Percentiles rank a stretch among this genome's conserved stretches.
Conservation (phyloP, 2,797 vertebrate genomes). For the Sphaeramia orbicularis region DNA sequence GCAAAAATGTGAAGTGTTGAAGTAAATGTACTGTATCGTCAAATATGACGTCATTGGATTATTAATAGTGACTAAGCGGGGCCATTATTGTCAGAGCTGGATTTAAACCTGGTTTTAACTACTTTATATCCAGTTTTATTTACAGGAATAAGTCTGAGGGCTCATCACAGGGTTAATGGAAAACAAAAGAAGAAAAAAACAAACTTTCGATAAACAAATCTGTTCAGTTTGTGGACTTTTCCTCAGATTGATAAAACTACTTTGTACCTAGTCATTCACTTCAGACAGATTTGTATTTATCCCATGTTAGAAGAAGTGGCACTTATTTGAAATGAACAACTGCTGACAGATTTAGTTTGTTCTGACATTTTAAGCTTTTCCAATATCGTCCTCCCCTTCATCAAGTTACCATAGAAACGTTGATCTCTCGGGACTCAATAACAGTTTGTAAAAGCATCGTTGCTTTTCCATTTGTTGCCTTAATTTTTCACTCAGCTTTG, state of each 20-base stretch:
- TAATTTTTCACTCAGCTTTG: slow-evolving; percentile 11
- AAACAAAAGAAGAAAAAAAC: background rate
- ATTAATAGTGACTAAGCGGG: too few relatives aligned
- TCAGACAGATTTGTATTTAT: background rate
- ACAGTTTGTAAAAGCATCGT: slow-evolving; percentile 40
- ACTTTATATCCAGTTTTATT: too few relatives aligned
- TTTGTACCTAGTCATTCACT: background rate
- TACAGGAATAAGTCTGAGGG: too few relatives aligned
- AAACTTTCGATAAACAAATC: too few relatives aligned
- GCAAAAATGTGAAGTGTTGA: too few relatives aligned
- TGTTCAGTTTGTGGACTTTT: background rate
- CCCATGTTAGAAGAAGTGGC: background rate
- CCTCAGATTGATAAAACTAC: background rate
- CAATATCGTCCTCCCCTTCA: slow-evolving; percentile 26
- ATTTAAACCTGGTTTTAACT: too few relatives aligned
- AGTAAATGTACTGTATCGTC: too few relatives aligned
- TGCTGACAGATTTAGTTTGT: slow-evolving; percentile 6
- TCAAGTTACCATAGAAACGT: slow-evolving; percentile 61
- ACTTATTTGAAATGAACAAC: background rate
- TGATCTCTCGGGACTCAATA: slow-evolving; percentile 25
- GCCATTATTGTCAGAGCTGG: too few relatives aligned
- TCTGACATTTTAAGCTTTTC: slow-evolving; percentile 43
- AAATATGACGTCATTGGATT: too few relatives aligned
- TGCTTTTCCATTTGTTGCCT: slow-evolving; percentile 24
- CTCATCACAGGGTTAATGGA: too few relatives aligned